phyloP scores from a whole-genome alignment of 64 coral and sea anemone genomes.

The Actinia tenebrosa region DNA sequence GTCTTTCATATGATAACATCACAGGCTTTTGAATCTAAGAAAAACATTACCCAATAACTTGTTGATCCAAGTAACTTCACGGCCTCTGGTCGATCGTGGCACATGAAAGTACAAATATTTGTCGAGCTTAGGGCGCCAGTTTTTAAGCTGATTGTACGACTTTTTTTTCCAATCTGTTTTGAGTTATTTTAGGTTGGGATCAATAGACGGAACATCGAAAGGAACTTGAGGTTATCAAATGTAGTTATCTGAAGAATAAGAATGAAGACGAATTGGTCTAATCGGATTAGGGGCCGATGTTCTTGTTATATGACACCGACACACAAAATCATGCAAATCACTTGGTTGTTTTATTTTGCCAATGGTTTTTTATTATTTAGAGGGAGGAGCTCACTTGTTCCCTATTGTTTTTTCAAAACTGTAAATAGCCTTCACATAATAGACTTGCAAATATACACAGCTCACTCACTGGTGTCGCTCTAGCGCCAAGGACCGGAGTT shows the following conservation, averaged over 20 bases:
- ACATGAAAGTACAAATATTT: slow-evolving; percentile 96
- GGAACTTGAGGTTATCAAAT: slow-evolving; percentile 6
- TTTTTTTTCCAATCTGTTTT: slow-evolving; percentile 5
- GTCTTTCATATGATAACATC: slow-evolving; percentile 50
- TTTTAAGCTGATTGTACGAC: slow-evolving; percentile 1
- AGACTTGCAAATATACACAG: slow-evolving; percentile 24
- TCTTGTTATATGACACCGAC: background rate
- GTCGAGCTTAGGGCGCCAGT: slow-evolving; percentile 24
- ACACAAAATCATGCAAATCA: background rate
- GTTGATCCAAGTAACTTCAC: slow-evolving; percentile 84
- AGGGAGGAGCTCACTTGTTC: slow-evolving; percentile 19
- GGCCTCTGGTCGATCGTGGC: slow-evolving; percentile 42
- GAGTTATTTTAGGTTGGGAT: background rate
- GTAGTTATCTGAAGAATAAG: slow-evolving; percentile 9
- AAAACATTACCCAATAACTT: slow-evolving; percentile 97
- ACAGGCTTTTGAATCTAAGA: slow-evolving; percentile 61
- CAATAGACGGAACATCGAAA: background rate
- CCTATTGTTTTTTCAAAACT: slow-evolving; percentile 18
- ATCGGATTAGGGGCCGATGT: slow-evolving; percentile 20
- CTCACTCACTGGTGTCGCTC: background rate
- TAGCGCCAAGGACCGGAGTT: background rate
- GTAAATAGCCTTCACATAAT: slow-evolving; percentile 15
- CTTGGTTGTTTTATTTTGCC: slow-evolving; percentile 2
- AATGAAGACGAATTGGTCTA: slow-evolving; percentile 7
- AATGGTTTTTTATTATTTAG: background rate